Evolutionary conservation across 2,888 invertebrate genomes (phyloP), one percentile per base, ranked within the genome.

Genomic region (Caenorhabditis imperialis): DNA sequence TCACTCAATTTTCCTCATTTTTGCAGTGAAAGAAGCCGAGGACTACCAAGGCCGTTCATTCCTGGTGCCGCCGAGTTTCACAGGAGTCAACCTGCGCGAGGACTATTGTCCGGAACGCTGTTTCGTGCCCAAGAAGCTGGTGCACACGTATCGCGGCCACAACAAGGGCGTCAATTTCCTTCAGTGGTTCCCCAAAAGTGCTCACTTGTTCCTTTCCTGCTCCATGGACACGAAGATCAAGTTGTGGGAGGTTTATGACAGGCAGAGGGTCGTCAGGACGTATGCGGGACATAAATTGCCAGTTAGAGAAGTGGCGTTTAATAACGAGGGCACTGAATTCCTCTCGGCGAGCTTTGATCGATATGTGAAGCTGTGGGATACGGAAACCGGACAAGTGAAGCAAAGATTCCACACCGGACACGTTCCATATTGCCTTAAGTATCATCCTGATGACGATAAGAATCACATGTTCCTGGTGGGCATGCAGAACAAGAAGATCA

Each of bases 201-300:
- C 96, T 0, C 99, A 99, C 90, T 91, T 99, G 69, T 91, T 99
- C 85, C 91, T 99, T 1, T 97, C 98, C 0, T 94, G 94, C 55
- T 94, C 96, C 81, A 96, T 99, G 97, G 99, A 99, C 89, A 93
- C 93, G 82, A 92, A 99, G 83, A 81, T 86, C 63, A 86, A 94
- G 93, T 91, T 99, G 30, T 99, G 98, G 98, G 97, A 99, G 89
- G 97, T 98, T 1, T 99, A 96, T 89, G 95, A 96, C 75, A 94
- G 95, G 44, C 91, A 96, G 48, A 92, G 96, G 54, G 95, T 96
- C 86, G 91, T 98, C 33, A 91, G 96, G 57, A 97, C 98, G 0
- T 99, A 96, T 89, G 93, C 93, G 84, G 99, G 99, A 0, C 99
- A 99, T 90, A 91, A 94, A 60, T 96, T 98, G 90, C 98, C 98